Conservation (phyloP, 2,888 invertebrate genomes). For the Saturnia japonica region DNA sequence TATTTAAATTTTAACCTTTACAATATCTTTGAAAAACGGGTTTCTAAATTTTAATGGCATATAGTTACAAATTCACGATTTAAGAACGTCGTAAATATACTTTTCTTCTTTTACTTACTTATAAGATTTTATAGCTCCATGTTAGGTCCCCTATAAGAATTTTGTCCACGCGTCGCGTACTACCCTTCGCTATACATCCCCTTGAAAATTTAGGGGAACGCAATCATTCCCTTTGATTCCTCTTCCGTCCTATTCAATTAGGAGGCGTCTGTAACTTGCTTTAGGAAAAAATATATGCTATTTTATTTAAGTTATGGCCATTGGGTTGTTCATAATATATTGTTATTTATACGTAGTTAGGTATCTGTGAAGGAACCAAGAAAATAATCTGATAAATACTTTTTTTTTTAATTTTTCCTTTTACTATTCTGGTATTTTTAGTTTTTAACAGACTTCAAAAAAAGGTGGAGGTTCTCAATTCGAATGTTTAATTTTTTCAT, state of each 20-base stretch:
- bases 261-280: slow-evolving; percentile 72
- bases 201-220: slow-evolving; percentile 72
- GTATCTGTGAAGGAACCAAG: background rate
- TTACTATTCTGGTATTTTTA: too few relatives aligned
- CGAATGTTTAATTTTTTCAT: too few relatives aligned
- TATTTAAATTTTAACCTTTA: slow-evolving; percentile 1
- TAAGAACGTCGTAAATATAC: background rate
- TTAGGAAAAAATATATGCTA: slow-evolving; percentile 53
- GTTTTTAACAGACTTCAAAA: too few relatives aligned
- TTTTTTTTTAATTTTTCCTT: too few relatives aligned
- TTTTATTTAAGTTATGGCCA: slow-evolving; percentile 30
- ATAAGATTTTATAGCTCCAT: slow-evolving; percentile 35
- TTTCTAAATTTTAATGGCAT: background rate
- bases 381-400: background rate
- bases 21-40: background rate
- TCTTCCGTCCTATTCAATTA: slow-evolving; percentile 80
- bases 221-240: slow-evolving; percentile 80
- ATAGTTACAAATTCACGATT: background rate
- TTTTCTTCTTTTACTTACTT: background rate
- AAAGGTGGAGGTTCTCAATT: too few relatives aligned
- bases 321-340: background rate
- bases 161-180: slow-evolving; percentile 71
- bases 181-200: slow-evolving; percentile 66
- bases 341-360: background rate
- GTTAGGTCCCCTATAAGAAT: slow-evolving; percentile 63